These are phyloP conservation scores for Otolemur crassicaudatus DNA, from an alignment of 2,797 vertebrate genomes.

Conservation along the genomic window DNA sequence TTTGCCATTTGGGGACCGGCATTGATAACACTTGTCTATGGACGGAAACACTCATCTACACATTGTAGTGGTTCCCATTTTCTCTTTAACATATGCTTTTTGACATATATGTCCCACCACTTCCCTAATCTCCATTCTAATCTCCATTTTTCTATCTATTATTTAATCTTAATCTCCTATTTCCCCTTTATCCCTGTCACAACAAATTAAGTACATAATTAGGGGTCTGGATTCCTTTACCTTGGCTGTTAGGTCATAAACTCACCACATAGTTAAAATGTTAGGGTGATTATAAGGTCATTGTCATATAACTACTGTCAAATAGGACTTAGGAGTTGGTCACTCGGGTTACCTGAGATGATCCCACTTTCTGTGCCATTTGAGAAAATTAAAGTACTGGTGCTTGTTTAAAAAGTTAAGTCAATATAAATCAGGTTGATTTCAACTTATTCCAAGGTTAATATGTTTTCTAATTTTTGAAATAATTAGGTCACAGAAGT, in stretches of 20 bases:
- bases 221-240: background rate
- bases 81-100: background rate
- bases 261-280: background rate
- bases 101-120: background rate
- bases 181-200: constrained; percentile 23
- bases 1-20: background rate
- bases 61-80: background rate
- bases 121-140: constrained; percentile 19
- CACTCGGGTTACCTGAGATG: background rate
- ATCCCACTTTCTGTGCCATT: background rate
- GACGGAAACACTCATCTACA: background rate
- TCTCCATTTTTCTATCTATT: constrained; percentile 22
- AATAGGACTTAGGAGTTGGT: background rate
- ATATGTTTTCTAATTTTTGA: constrained; percentile 35
- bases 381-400: constrained; percentile 3
- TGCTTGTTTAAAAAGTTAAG: background rate
- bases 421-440: background rate
- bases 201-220: constrained; percentile 20
- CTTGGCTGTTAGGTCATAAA: constrained; percentile 27
- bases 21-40: background rate
- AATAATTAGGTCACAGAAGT: background rate
- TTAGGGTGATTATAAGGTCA: background rate
- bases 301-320: background rate
- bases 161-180: constrained; percentile 29
- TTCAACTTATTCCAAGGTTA: background rate